Conservation (phyloP, 2,797 vertebrate species). For the Luscinia megarhynchos region DNA sequence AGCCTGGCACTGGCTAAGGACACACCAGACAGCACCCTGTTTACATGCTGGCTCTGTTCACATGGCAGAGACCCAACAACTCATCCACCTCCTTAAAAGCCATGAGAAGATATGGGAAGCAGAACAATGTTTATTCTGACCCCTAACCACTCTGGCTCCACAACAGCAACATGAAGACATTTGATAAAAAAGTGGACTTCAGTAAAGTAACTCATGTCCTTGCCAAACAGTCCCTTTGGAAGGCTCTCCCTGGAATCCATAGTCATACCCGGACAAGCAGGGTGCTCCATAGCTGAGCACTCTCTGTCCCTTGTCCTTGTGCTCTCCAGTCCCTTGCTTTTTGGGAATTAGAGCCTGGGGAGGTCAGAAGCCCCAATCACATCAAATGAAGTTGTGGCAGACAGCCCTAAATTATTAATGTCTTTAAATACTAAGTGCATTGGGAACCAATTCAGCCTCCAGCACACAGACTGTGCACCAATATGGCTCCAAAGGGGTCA, state of each 20-base stretch:
- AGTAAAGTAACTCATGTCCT: not conserved
- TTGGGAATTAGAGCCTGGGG: not conserved
- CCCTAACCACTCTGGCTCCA: not conserved
- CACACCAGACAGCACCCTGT: not conserved
- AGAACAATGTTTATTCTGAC: not conserved
- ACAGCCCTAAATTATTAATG: slow-evolving; percentile 40
- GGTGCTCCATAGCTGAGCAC: not conserved
- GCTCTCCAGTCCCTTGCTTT: not conserved
- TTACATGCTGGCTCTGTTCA: slow-evolving; percentile 35
- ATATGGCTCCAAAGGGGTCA: not conserved
- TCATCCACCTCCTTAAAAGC: not conserved
- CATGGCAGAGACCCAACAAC: not conserved
- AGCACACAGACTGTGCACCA: slow-evolving; percentile 1
- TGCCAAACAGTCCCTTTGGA: not conserved
- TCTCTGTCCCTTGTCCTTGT: not conserved
- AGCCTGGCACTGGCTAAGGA: not conserved
- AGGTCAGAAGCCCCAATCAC: not conserved
- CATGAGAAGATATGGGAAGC: not conserved
- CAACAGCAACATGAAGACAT: not conserved
- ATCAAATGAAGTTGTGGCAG: not conserved
- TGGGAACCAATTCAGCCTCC: not conserved
- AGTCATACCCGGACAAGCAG: fast-evolving
- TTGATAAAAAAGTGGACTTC: not conserved
- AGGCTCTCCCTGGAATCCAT: not conserved
- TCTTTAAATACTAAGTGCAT: slow-evolving; percentile 42